Conservation (phyloP, 2,888 invertebrate species). For the Parasteatoda lunata region DNA sequence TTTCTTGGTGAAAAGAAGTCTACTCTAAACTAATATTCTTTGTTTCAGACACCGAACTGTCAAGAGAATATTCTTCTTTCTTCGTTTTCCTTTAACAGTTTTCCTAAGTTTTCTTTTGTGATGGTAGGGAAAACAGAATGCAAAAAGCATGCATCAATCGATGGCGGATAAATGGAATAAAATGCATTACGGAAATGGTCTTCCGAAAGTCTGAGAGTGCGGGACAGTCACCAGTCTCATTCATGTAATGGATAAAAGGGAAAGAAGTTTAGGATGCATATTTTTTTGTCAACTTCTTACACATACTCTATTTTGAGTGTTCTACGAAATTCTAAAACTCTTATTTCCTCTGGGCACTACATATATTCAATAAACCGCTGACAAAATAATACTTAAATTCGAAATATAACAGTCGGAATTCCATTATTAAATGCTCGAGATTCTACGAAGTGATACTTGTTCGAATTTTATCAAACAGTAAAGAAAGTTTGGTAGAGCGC, state of each 20-base stretch:
- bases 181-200: slow-evolving; percentile 58
- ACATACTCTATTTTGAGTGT: not conserved
- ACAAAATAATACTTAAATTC: too few relatives aligned
- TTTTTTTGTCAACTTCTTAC: not conserved
- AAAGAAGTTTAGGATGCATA: not conserved
- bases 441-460: too few relatives aligned
- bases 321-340: too few relatives aligned
- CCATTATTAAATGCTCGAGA: too few relatives aligned
- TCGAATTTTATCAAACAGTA: too few relatives aligned
- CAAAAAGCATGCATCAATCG: slow-evolving; percentile 52
- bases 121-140: slow-evolving; percentile 7
- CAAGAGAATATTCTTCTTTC: not conserved
- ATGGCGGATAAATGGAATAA: slow-evolving; percentile 33
- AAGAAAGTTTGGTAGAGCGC: too few relatives aligned
- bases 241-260: slow-evolving; percentile 43
- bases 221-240: slow-evolving; percentile 25
- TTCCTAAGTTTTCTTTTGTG: not conserved
- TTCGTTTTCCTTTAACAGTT: not conserved
- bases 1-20: not conserved
- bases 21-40: slow-evolving; percentile 4
- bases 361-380: too few relatives aligned
- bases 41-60: not conserved
- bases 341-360: too few relatives aligned
- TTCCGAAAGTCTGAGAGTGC: slow-evolving; percentile 1
- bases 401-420: too few relatives aligned